Conservation (phyloP, 2,888 invertebrate species). For the Papilio demoleus region DNA sequence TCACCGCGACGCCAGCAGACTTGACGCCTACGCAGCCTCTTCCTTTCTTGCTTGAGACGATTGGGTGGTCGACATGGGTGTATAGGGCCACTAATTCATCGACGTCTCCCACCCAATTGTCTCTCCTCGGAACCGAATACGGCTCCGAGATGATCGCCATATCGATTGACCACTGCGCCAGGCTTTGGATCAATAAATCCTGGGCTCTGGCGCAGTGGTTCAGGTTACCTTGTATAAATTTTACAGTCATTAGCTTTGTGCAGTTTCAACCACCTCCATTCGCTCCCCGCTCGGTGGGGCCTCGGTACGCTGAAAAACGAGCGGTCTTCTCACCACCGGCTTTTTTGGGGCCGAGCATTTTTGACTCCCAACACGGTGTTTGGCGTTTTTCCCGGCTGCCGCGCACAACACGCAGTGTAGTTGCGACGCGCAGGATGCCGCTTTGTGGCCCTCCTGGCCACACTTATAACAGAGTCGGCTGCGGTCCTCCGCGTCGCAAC, state of each 20-base stretch:
- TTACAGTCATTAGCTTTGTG: not conserved
- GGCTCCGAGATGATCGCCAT: not conserved
- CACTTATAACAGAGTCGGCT: not conserved
- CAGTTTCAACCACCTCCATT: not conserved
- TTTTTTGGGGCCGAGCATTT: not conserved
- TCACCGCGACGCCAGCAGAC: slow-evolving; percentile 2
- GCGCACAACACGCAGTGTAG: not conserved
- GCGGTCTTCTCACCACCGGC: not conserved
- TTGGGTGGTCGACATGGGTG: not conserved
- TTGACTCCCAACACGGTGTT: not conserved
- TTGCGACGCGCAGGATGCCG: not conserved
- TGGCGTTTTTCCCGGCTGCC: not conserved
- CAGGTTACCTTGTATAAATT: not conserved
- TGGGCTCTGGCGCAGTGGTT: not conserved
- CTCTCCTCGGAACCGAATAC: not conserved
- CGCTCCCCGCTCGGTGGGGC: not conserved
- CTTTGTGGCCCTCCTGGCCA: slow-evolving; percentile 8
- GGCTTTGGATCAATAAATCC: not conserved
- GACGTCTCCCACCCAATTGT: not conserved
- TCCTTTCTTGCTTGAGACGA: not conserved
- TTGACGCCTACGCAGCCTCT: not conserved
- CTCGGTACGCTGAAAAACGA: no score
- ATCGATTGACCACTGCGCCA: not conserved
- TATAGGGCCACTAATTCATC: not conserved
- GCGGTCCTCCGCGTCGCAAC: not conserved